Percentiles rank a stretch among this genome's conserved stretches.
phyloP scores from a whole-genome alignment of 2,113 vertebrate genomes.

The Crotalus tigris region DNA sequence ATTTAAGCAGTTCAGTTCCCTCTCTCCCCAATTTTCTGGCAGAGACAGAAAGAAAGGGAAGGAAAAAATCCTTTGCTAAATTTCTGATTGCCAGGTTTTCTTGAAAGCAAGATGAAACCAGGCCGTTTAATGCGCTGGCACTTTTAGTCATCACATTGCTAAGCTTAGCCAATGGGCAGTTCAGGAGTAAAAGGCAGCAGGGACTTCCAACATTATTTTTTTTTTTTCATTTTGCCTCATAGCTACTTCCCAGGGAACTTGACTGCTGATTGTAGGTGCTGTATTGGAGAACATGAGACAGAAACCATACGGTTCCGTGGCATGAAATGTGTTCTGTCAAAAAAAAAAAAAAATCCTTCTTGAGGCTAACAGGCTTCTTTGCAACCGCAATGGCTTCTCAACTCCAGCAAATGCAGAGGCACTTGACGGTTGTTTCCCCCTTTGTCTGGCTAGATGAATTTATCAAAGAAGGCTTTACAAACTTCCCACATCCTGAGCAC shows the following conservation, averaged over 20 bases:
- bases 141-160: neutral
- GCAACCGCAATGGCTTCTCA: conserved; percentile 8
- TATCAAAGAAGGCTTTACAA: conserved; percentile 18
- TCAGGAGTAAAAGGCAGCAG: neutral
- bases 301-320: conserved; percentile 7
- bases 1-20: neutral
- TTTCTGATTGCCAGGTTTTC: neutral
- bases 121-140: neutral
- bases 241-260: conserved; percentile 3
- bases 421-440: neutral
- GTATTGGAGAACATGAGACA: conserved; percentile 32
- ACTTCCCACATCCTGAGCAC: conserved; percentile 42
- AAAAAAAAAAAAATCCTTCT: conserved; percentile 17
- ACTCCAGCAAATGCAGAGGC: neutral
- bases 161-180: neutral
- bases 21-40: neutral
- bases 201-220: neutral
- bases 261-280: conserved; percentile 21
- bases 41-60: neutral
- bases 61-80: no score
- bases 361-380: neutral
- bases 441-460: neutral
- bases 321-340: neutral
- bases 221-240: neutral
- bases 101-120: neutral